Base-by-base conservation (phyloP, 1,140 invertebrate species). In the Hydropsyche tenuis region DNA sequence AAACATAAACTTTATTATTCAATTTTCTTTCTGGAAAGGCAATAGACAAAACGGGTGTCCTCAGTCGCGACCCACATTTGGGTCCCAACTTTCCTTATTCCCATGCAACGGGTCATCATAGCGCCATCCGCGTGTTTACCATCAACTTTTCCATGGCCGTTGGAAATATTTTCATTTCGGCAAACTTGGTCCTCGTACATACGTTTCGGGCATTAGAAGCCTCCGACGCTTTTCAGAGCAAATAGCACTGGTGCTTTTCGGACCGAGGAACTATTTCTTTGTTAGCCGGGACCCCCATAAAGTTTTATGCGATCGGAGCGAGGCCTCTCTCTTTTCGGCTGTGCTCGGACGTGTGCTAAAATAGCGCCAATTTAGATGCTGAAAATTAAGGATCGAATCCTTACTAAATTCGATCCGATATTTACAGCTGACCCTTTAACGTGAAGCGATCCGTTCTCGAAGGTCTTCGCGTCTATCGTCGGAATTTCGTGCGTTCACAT, bases 241-340 rank as follows among this genome's bases (percentile, higher is more conserved):
- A 46, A 12, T n/a, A 53, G 9, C 20, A 37, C 30, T 37, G 30
- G 30, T 37, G 30, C 30, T 53, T 16, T 18, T 53, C 48, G 14
- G 45, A 12, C 2, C 4, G 5, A 20, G 48, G 16, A 16, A 5
- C 48, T 53, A 53, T 53, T 53, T 53, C 48, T 53, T 53, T 53
- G 48, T 53, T 18, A 53, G 48, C 18, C 48, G 5, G 48, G 20
- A 53, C 48, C 48, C 48, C 48, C 48, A 53, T 53, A 53, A 53
- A 53, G 48, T 53, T 53, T 53, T 53, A 53, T 53, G 48, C 48
- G 48, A 53, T 53, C 48, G 48, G 18, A n/a, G n/a, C n/a, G n/a
- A n/a, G n/a, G 16, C 48, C 48, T 20, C 48, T n/a, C 20, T 18
- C 18, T 16, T 18, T 18, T 6, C 14, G 48, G 16, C 48, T 16